A percentile compares a stretch with the other conserved stretches of the same genome.
Conservation (phyloP, 2,888 invertebrate genomes). For the Ptychoptera contaminata region DNA sequence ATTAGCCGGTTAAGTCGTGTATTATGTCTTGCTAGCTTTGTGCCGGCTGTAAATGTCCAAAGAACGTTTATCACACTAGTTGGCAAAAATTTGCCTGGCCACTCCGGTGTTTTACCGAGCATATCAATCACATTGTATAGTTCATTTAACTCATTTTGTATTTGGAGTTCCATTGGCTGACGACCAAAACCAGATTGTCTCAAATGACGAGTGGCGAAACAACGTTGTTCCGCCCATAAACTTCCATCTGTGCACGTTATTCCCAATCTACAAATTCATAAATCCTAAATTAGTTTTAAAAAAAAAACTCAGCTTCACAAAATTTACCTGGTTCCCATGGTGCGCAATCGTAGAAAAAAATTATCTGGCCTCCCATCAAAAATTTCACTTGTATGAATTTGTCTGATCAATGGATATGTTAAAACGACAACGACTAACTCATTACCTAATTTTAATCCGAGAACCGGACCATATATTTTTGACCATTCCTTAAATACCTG, state of each 20-base stretch:
- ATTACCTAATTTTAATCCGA: conserved; percentile 40
- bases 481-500: conserved; percentile 33
- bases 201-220: conserved; percentile 37
- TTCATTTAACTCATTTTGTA: conserved; percentile 37
- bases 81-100: conserved; percentile 31
- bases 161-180: conserved; percentile 35
- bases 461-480: conserved; percentile 32
- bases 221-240: conserved; percentile 39
- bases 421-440: conserved; percentile 37
- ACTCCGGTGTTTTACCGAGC: conserved; percentile 15
- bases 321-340: conserved; percentile 43
- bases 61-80: conserved; percentile 46
- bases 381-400: conserved; percentile 39
- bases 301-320: background rate
- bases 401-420: conserved; percentile 34
- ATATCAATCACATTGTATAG: conserved; percentile 22
- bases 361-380: conserved; percentile 50
- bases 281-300: background rate
- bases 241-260: conserved; percentile 43
- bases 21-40: conserved; percentile 31
- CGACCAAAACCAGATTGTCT: conserved; percentile 40
- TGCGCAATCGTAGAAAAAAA: conserved; percentile 44
- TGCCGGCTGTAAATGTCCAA: conserved; percentile 44
- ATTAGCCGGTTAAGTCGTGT: conserved; percentile 30
- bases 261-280: conserved; percentile 16